phyloP scores from a whole-genome alignment of 2,797 vertebrate genomes.

The Cossypha polioptera region DNA sequence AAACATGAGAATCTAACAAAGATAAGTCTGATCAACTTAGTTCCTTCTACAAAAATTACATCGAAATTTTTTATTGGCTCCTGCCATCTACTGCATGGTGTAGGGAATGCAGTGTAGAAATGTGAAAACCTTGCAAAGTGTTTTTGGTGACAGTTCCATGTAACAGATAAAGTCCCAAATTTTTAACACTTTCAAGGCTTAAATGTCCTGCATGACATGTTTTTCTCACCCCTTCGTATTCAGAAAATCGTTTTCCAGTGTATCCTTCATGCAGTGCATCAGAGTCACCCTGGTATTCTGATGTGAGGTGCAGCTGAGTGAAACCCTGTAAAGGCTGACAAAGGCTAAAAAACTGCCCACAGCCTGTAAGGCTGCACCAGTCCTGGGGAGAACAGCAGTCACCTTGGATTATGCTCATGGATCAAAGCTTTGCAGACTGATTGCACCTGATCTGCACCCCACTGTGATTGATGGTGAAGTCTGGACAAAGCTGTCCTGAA shows the following conservation, averaged over 20 bases:
- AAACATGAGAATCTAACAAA: not conserved
- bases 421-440: not conserved
- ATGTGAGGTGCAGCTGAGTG: not conserved
- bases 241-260: not conserved
- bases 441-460: not conserved
- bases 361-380: not conserved
- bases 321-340: not conserved
- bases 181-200: not conserved
- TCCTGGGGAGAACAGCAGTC: not conserved
- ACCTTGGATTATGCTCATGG: not conserved
- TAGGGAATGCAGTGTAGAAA: not conserved
- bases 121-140: not conserved
- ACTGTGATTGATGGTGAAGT: not conserved
- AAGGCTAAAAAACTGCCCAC: not conserved
- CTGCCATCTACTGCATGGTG: constrained; percentile 51
- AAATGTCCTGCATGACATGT: not conserved
- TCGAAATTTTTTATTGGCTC: not conserved
- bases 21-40: not conserved
- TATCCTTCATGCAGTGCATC: not conserved
- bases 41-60: not conserved
- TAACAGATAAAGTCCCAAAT: not conserved
- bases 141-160: not conserved
- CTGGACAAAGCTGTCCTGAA: not conserved
- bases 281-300: rapidly evolving
- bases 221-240: not conserved